Conservation (phyloP, 37 sponge, comb jelly and placozoan genomes). For the Amphimedon queenslandica region DNA sequence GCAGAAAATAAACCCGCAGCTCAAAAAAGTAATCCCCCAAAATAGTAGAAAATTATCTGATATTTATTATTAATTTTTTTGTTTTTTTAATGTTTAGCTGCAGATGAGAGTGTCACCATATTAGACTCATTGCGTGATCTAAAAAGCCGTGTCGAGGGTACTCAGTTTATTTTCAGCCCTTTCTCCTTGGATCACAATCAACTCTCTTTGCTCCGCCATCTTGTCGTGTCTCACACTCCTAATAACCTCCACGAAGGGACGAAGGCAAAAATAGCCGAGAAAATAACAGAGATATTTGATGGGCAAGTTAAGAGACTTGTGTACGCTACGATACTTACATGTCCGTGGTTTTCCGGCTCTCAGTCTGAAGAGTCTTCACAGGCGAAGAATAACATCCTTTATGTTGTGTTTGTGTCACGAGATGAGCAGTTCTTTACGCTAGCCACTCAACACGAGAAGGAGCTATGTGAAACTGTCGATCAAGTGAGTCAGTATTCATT, state of each 20-base stretch:
- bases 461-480: constrained; percentile 48
- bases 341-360: constrained; percentile 59
- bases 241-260: constrained; percentile 27
- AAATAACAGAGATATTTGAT: constrained; percentile 20
- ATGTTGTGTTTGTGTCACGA: constrained; percentile 51
- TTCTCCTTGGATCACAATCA: constrained; percentile 16
- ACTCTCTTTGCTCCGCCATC: constrained; percentile 29
- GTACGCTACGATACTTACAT: constrained; percentile 54
- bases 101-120: constrained; percentile 8
- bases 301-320: constrained; percentile 46
- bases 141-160: constrained; percentile 69
- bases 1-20: not conserved
- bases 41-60: no score
- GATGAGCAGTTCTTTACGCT: constrained; percentile 76
- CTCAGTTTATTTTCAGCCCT: constrained; percentile 23
- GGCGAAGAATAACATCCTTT: constrained; percentile 45
- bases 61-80: no score
- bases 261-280: constrained; percentile 39
- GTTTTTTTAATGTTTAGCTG: no score
- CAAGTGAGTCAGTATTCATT: constrained; percentile 2
- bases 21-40: not conserved
- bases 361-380: constrained; percentile 53
- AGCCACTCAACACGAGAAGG: constrained; percentile 56
- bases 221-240: constrained; percentile 50
- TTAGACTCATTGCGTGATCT: constrained; percentile 31